Percentiles rank a stretch among this genome's conserved stretches.
These are phyloP conservation scores for Tautogolabrus adspersus DNA, from an alignment of 2,113 vertebrate species.

Conservation along the genomic window DNA sequence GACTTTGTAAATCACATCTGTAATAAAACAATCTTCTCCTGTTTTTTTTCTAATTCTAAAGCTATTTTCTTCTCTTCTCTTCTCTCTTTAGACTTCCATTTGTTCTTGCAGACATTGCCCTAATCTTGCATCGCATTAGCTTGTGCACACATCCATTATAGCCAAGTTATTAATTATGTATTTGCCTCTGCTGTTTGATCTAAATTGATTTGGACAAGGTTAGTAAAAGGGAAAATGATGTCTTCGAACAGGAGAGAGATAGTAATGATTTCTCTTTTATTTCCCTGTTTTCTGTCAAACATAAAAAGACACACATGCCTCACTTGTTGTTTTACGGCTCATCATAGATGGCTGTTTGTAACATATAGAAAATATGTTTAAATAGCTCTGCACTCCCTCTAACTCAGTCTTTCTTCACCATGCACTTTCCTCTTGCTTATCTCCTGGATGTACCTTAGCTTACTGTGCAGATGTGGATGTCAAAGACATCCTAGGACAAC, in stretches of 20 bases:
- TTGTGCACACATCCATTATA: constrained; percentile 3
- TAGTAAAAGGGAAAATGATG: constrained; percentile 7
- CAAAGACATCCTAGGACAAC: constrained; percentile 14
- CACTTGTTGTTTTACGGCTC: no score
- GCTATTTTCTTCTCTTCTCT: background rate
- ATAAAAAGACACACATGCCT: background rate
- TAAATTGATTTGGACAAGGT: constrained; percentile 30
- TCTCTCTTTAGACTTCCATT: constrained; percentile 71
- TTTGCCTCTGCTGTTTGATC: constrained; percentile 15
- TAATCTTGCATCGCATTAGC: background rate
- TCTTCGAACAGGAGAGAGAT: background rate
- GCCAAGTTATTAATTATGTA: constrained; percentile 8
- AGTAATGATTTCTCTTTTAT: background rate
- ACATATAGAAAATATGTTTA: background rate
- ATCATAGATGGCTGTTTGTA: no score
- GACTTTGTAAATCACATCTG: background rate
- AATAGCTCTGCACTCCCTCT: no score
- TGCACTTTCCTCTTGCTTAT: constrained; percentile 17
- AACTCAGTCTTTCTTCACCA: no score
- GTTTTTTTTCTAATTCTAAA: background rate
- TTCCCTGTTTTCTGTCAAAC: background rate
- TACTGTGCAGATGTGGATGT: constrained; percentile 32
- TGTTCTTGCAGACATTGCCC: constrained; percentile 43
- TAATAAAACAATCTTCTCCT: constrained; percentile 19
- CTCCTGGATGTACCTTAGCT: constrained; percentile 15